Evolutionary conservation across 2,888 invertebrate genomes (phyloP).

Genomic region (Tridacna gigas): DNA sequence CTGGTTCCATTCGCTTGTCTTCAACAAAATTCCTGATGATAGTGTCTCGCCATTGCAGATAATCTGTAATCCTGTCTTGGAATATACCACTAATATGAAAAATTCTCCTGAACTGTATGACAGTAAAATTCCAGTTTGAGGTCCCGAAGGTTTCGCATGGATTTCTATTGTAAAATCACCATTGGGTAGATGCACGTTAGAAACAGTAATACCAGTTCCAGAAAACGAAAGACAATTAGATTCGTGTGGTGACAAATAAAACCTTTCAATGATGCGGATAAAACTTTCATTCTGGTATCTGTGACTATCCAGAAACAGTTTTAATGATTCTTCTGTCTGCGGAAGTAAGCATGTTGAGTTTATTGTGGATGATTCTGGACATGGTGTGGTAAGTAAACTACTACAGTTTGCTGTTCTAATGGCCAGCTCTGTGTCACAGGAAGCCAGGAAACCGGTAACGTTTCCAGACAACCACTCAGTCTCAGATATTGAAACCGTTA

Average conservation of each 20-base stretch:
- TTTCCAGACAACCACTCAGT: slow-evolving; percentile 46
- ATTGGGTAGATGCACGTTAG: too few relatives aligned
- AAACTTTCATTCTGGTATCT: slow-evolving; percentile 48
- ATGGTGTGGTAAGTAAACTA: slow-evolving; percentile 31
- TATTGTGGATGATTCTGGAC: slow-evolving; percentile 46
- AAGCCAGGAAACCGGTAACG: slow-evolving; percentile 60
- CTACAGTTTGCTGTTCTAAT: slow-evolving; percentile 56
- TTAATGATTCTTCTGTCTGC: slow-evolving; percentile 53
- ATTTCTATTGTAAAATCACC: too few relatives aligned
- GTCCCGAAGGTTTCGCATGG: slow-evolving; percentile 51
- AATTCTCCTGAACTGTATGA: slow-evolving; percentile 55
- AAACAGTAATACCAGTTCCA: not conserved
- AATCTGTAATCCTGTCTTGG: slow-evolving; percentile 48
- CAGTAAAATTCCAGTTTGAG: slow-evolving; percentile 64
- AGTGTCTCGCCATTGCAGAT: slow-evolving; percentile 39
- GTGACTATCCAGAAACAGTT: slow-evolving; percentile 36
- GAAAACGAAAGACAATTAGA: slow-evolving; percentile 66
- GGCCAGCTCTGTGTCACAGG: slow-evolving; percentile 59
- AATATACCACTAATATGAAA: slow-evolving; percentile 54
- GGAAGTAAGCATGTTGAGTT: slow-evolving; percentile 50
- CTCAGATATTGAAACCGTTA: slow-evolving; percentile 49
- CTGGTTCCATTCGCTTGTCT: slow-evolving; percentile 69
- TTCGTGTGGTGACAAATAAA: slow-evolving; percentile 49
- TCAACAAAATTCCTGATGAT: slow-evolving; percentile 58
- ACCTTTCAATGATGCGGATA: slow-evolving; percentile 43